A percentile compares a stretch with the other conserved stretches of the same genome.
phyloP scores from a whole-genome alignment of 2,113 vertebrate genomes.

The Antechinus stuartii region DNA sequence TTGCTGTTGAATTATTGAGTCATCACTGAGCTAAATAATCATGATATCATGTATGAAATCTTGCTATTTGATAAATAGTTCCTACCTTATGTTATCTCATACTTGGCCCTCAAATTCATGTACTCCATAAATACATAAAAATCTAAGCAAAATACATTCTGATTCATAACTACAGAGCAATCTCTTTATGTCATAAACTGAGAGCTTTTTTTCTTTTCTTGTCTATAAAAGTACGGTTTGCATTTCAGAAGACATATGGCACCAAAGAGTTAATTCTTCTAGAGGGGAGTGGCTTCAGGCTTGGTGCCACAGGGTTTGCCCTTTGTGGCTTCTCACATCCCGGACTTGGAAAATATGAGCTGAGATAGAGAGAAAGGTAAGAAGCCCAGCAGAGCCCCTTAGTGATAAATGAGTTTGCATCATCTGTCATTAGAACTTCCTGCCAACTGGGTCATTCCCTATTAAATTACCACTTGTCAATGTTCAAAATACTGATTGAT shows the following conservation, averaged over 20 bases:
- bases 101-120: conserved; percentile 37
- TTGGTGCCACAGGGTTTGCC: conserved; percentile 83
- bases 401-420: conserved; percentile 98
- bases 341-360: conserved; percentile 88
- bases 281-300: conserved; percentile 83
- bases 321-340: conserved; percentile 88
- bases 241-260: conserved; percentile 53
- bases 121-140: conserved; percentile 12
- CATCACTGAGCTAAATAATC: not conserved
- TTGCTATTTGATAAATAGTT: conserved; percentile 31
- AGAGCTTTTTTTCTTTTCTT: not conserved
- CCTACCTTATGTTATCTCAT: not conserved
- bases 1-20: not conserved
- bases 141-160: not conserved
- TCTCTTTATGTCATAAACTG: conserved; percentile 20
- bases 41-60: not conserved
- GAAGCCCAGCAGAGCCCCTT: conserved; percentile 85
- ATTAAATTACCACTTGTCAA: conserved; percentile 99
- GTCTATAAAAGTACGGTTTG: not conserved
- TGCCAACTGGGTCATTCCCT: conserved; percentile 96
- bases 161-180: not conserved
- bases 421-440: conserved; percentile 96
- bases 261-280: conserved; percentile 81
- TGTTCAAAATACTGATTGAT: conserved; percentile 98
- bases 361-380: conserved; percentile 88